Conservation (phyloP, 2,888 invertebrate genomes). For the Dioctria linearis region DNA sequence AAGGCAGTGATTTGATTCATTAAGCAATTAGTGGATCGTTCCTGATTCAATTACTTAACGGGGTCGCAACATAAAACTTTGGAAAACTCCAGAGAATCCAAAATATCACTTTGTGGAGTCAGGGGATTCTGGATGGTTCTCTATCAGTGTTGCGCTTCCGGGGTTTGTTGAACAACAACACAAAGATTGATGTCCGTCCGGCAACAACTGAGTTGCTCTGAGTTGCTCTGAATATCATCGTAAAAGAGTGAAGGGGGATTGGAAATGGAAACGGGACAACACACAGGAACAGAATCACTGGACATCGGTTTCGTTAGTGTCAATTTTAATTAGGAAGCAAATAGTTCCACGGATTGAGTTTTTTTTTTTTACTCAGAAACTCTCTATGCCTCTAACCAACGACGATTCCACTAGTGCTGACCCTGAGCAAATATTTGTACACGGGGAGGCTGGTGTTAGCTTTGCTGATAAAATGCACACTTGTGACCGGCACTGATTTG, state of each 20-base stretch:
- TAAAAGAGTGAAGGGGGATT: background rate
- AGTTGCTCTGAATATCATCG: constrained; percentile 2
- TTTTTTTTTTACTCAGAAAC: background rate
- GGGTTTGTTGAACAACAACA: constrained; percentile 25
- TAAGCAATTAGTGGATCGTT: constrained; percentile 39
- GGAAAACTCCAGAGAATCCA: background rate
- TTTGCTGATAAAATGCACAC: background rate
- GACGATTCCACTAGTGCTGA: background rate
- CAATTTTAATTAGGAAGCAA: constrained; percentile 58
- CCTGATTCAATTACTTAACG: constrained; percentile 43
- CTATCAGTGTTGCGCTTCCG: constrained; percentile 1
- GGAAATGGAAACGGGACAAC: background rate
- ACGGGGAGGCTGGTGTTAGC: background rate
- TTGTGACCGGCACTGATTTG: constrained; percentile 41
- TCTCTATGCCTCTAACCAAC: background rate
- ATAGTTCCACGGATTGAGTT: constrained; percentile 51
- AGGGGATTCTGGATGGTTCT: background rate
- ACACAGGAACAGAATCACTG: constrained; percentile 12
- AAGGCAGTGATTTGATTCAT: constrained; percentile 30
- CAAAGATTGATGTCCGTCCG: constrained; percentile 22
- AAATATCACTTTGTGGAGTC: constrained; percentile 20
- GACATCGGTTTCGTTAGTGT: constrained; percentile 56
- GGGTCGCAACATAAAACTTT: background rate
- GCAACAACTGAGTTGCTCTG: constrained; percentile 1
- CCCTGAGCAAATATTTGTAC: constrained; percentile 25